Evolutionary conservation across 2,797 vertebrate genomes (phyloP).

Genomic region (Muraenolepis orangiensis): DNA sequence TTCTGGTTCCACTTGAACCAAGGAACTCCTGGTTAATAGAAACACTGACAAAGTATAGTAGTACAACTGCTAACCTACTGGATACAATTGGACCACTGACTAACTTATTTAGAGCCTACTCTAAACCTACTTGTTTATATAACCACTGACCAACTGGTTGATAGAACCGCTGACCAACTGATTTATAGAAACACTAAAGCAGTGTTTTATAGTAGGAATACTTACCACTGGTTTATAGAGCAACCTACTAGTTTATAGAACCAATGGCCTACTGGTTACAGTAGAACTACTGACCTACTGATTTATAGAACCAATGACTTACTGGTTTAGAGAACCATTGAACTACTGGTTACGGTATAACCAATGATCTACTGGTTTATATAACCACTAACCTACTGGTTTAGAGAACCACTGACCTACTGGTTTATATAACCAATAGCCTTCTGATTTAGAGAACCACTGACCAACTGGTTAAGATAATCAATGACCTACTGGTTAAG

Average conservation of each 20-base stretch:
- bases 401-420: background rate
- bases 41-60: background rate
- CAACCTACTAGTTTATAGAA: constrained; percentile 15
- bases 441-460: background rate
- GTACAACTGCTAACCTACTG: constrained; percentile 14
- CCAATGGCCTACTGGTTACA: background rate
- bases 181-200: background rate
- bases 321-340: background rate
- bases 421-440: background rate
- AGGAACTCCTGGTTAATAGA: constrained; percentile 15
- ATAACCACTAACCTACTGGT: constrained; percentile 8
- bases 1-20: background rate
- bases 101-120: background rate
- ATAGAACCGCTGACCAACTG: constrained; percentile 4
- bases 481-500: background rate
- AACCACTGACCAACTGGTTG: too few species aligned
- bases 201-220: background rate
- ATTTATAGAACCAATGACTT: background rate
- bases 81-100: background rate
- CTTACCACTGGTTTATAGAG: constrained; percentile 10
- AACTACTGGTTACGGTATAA: too few species aligned
- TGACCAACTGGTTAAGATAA: background rate
- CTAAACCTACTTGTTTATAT: too few species aligned
- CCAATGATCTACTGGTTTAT: too few species aligned
- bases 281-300: constrained; percentile 15